Conservation (phyloP, 2,888 invertebrate species). For the Ornithoptera alexandrae region DNA sequence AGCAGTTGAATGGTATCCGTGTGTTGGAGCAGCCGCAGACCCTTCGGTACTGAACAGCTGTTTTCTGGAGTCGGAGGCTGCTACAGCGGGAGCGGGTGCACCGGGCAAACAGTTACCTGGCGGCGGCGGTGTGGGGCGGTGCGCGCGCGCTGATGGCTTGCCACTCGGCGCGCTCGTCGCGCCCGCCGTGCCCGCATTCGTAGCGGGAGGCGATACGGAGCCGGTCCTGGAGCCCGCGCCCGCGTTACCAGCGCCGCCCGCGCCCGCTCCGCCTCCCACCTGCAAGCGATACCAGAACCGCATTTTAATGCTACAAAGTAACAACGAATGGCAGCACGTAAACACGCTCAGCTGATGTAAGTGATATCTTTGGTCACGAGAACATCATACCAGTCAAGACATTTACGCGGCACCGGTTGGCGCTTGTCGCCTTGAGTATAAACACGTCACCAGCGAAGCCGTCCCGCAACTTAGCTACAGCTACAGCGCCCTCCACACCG, state of each 20-base stretch:
- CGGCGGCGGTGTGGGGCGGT: conserved; percentile 56
- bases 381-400: too few relatives aligned
- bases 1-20: too few relatives aligned
- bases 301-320: neutral
- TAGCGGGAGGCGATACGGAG: conserved; percentile 42
- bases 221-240: neutral
- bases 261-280: neutral
- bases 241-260: neutral
- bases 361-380: too few relatives aligned
- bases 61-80: neutral
- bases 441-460: too few relatives aligned
- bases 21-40: too few relatives aligned
- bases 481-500: too few relatives aligned
- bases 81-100: neutral
- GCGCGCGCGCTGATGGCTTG: conserved; percentile 60
- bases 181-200: conserved; percentile 39
- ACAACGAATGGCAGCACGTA: too few relatives aligned
- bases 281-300: neutral
- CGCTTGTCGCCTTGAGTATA: too few relatives aligned
- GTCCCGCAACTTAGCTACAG: too few relatives aligned
- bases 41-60: too few relatives aligned
- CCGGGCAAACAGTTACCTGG: conserved; percentile 52
- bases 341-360: too few relatives aligned
- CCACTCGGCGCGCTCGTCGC: conserved; percentile 39
- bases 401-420: too few relatives aligned